Evolutionary conservation across 2,797 vertebrate genomes (phyloP).

Genomic region (Diglossa cyanea): DNA sequence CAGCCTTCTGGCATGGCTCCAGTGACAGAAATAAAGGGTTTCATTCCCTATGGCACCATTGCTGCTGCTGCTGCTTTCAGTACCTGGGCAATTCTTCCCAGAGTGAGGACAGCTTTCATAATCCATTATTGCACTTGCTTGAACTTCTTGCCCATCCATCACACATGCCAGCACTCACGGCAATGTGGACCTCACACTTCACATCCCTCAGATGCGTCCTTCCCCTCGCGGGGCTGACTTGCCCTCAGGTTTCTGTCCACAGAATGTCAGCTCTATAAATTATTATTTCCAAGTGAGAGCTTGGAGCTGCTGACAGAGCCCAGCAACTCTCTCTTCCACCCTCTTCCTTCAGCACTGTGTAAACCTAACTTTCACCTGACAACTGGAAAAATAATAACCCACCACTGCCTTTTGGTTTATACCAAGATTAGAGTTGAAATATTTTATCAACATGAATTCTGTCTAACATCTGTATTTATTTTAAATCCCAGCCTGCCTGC

Average conservation of each 20-base stretch:
- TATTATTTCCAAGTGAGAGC: not conserved
- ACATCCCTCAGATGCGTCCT: not conserved
- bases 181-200: not conserved
- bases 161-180: not conserved
- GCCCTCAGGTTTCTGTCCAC: not conserved
- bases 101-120: not conserved
- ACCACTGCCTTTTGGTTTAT: not conserved
- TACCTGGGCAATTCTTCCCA: not conserved
- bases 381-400: not conserved
- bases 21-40: not conserved
- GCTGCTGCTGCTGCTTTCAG: not conserved
- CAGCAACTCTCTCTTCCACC: not conserved
- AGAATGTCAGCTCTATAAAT: not conserved
- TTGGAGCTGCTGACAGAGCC: not conserved
- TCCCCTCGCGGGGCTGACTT: not conserved
- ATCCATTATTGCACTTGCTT: not conserved
- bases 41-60: not conserved
- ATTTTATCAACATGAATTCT: not conserved
- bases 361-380: not conserved
- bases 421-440: not conserved
- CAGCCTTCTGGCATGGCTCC: not conserved
- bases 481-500: not conserved
- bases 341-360: not conserved
- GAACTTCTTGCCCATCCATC: conserved; percentile 16
- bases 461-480: not conserved